These are phyloP conservation scores for Cyclopterus lumpus DNA, from an alignment of 2,797 vertebrate genomes.

Conservation along the genomic window DNA sequence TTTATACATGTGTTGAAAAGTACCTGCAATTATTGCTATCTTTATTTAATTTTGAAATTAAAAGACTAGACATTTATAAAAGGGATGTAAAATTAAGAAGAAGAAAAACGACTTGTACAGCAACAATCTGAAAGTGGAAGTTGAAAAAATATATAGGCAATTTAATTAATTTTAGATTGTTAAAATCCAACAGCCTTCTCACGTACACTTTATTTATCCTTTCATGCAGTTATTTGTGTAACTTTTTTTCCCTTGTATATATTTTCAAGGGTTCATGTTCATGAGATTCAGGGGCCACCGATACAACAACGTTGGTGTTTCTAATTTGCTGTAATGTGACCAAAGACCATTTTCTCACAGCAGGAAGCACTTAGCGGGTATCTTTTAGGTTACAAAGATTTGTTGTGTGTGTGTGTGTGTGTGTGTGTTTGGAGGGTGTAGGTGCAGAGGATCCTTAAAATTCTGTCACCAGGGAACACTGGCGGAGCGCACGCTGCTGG, in stretches of 20 bases:
- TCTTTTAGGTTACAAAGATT: conserved; percentile 5
- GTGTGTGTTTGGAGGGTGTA: conserved; percentile 29
- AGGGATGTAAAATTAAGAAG: not conserved
- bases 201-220: not conserved
- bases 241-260: no score
- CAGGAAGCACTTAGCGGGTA: not conserved
- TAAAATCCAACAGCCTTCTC: not conserved
- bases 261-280: not conserved
- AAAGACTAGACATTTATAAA: not conserved
- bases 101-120: not conserved
- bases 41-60: not conserved
- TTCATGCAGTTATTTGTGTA: not conserved
- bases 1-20: not conserved
- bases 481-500: conserved; percentile 60
- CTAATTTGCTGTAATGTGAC: no score
- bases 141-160: not conserved
- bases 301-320: not conserved
- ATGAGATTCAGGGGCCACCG: not conserved
- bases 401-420: not conserved
- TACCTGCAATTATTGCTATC: not conserved
- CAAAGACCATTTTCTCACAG: not conserved
- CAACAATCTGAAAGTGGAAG: not conserved
- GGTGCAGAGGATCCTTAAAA: conserved; percentile 27
- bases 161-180: not conserved
- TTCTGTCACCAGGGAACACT: conserved; percentile 51